phyloP scores from a whole-genome alignment of 1,140 invertebrate species.

The Orussus abietinus region DNA sequence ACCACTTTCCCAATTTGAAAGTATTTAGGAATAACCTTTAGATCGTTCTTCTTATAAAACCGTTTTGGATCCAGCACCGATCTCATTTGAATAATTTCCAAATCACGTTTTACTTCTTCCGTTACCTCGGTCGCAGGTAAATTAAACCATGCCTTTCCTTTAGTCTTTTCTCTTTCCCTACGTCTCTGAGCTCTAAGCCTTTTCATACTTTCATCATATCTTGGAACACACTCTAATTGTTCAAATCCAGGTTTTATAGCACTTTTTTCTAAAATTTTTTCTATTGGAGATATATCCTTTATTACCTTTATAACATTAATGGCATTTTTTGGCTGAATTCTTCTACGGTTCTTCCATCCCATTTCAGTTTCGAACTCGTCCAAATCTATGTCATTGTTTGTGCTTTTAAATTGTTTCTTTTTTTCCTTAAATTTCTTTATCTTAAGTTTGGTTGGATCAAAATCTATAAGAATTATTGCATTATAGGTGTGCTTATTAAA shows the following conservation, averaged over 20 bases:
- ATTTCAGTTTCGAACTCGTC: constrained; percentile 36
- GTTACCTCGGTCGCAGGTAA: constrained; percentile 84
- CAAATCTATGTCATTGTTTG: constrained; percentile 31
- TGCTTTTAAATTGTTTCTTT: constrained; percentile 10
- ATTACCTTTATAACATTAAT: constrained; percentile 15
- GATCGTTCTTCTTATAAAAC: constrained; percentile 92
- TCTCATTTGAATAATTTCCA: constrained; percentile 87
- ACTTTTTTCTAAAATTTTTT: constrained; percentile 59
- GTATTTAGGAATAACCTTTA: constrained; percentile 83
- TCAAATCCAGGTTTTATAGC: constrained; percentile 66
- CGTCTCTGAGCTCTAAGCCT: constrained; percentile 58
- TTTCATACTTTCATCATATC: constrained; percentile 59
- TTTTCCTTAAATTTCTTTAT: constrained; percentile 11
- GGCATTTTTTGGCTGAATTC: constrained; percentile 1
- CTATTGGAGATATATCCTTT: constrained; percentile 23
- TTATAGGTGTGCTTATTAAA: too few relatives aligned
- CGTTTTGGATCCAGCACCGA: constrained; percentile 86
- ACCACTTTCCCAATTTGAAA: constrained; percentile 78
- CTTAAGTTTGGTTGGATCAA: constrained; percentile 23
- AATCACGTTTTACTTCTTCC: constrained; percentile 80
- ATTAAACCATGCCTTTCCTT: constrained; percentile 83
- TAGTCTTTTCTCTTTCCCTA: constrained; percentile 69
- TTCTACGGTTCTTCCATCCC: constrained; percentile 51
- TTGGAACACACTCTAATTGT: constrained; percentile 58
- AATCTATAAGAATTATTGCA: constrained; percentile 18